A percentile compares a stretch with the other conserved stretches of the same genome.
phyloP scores from a whole-genome alignment of 2,113 vertebrate genomes.

The Spea bombifrons region DNA sequence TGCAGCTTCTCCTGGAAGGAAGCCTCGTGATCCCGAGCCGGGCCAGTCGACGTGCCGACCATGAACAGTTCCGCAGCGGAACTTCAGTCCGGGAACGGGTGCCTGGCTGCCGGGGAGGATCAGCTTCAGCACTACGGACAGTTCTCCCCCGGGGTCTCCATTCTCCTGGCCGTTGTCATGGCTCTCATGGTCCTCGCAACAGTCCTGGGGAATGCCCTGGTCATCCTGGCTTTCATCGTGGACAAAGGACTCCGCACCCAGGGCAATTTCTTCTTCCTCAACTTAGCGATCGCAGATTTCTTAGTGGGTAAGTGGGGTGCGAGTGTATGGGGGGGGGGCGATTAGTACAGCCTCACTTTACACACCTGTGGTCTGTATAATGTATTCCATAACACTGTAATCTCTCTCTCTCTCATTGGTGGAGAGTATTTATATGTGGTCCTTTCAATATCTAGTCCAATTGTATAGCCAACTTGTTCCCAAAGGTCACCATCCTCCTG shows the following conservation, averaged over 20 bases:
- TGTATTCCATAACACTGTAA: no score
- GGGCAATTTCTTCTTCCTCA: slow-evolving; percentile 74
- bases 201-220: slow-evolving; percentile 67
- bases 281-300: slow-evolving; percentile 70
- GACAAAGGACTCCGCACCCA: slow-evolving; percentile 67
- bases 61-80: slow-evolving; percentile 39
- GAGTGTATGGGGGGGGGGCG: no score
- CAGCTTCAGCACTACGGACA: slow-evolving; percentile 54
- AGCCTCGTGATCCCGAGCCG: background rate
- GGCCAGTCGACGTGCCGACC: slow-evolving; percentile 2
- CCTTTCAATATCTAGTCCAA: no score
- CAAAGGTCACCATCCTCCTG: no score
- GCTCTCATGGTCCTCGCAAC: slow-evolving; percentile 66
- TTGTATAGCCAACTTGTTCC: no score
- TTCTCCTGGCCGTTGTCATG: slow-evolving; percentile 64
- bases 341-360: no score
- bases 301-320: slow-evolving; percentile 66
- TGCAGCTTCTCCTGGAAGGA: background rate
- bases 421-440: no score
- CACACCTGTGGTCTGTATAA: no score
- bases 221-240: slow-evolving; percentile 67
- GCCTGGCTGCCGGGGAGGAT: background rate
- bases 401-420: no score
- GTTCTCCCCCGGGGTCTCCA: slow-evolving; percentile 57
- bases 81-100: background rate